These are phyloP conservation scores for Salmo trutta DNA, from an alignment of 2,797 vertebrate genomes.

Conservation along the genomic window DNA sequence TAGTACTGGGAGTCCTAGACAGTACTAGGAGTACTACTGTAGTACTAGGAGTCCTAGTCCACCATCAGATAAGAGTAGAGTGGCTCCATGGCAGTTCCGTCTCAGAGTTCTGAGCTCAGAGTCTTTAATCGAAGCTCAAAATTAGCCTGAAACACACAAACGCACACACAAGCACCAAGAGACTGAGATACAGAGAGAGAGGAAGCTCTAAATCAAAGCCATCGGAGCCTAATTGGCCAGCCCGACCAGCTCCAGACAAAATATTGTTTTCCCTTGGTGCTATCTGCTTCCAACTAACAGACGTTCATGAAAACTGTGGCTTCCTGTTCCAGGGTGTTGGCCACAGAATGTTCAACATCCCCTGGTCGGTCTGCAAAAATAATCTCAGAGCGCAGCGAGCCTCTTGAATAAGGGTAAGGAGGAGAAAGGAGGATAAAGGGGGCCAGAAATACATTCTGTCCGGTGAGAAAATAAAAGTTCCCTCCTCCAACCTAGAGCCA, in stretches of 20 bases:
- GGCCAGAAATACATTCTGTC: constrained; percentile 82
- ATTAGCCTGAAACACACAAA: constrained; percentile 45
- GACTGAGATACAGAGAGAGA: constrained; percentile 36
- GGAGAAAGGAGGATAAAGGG: constrained; percentile 61
- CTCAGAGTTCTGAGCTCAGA: constrained; percentile 51
- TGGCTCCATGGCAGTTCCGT: constrained; percentile 65
- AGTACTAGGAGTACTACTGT: too few species aligned
- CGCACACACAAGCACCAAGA: not conserved
- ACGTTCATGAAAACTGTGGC: constrained; percentile 84
- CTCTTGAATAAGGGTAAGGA: constrained; percentile 57
- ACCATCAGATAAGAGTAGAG: constrained; percentile 74
- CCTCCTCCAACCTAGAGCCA: constrained; percentile 48
- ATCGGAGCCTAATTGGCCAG: constrained; percentile 71
- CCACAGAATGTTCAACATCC: constrained; percentile 70
- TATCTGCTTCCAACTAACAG: constrained; percentile 88
- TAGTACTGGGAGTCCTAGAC: too few species aligned
- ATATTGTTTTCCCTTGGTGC: constrained; percentile 77
- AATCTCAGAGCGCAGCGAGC: constrained; percentile 76
- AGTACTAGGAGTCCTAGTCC: not conserved
- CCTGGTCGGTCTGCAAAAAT: constrained; percentile 88
- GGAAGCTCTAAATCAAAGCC: constrained; percentile 79
- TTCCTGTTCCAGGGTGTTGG: constrained; percentile 92
- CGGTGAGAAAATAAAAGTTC: constrained; percentile 63
- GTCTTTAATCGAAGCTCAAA: constrained; percentile 75
- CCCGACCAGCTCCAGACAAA: constrained; percentile 75